Evolutionary conservation across 2,888 invertebrate genomes (phyloP).

Genomic region (Podotricha telesiphe): DNA sequence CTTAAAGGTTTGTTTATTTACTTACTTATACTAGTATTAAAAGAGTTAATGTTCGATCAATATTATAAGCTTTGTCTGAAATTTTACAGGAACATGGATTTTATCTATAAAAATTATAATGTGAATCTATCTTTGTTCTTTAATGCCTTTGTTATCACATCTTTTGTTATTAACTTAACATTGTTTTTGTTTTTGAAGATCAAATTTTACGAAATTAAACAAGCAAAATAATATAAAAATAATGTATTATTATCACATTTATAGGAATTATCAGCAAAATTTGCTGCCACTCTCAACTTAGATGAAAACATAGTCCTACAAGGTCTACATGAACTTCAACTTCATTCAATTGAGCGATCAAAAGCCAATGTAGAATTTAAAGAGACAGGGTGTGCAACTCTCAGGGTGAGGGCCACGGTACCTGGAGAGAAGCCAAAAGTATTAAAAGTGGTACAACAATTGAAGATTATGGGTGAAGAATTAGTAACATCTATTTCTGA

Average conservation of each 20-base stretch:
- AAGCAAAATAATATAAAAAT: not conserved
- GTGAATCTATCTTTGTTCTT: not conserved
- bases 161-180: not conserved
- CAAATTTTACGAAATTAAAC: not conserved
- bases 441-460: conserved; percentile 81
- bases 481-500: conserved; percentile 81
- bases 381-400: conserved; percentile 88
- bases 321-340: conserved; percentile 85
- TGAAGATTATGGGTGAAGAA: conserved; percentile 81
- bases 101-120: not conserved
- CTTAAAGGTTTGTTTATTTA: conserved; percentile 69
- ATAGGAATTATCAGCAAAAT: conserved; percentile 86
- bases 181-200: not conserved
- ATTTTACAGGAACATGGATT: not conserved
- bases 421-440: conserved; percentile 77
- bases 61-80: not conserved
- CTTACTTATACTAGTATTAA: not conserved
- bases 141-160: not conserved
- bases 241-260: conserved; percentile 18
- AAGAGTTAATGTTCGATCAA: not conserved
- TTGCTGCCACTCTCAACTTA: conserved; percentile 81
- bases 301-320: conserved; percentile 76
- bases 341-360: conserved; percentile 88
- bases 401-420: conserved; percentile 86
- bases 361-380: conserved; percentile 87